Base-by-base conservation (phyloP, 2,797 vertebrate species). In the Chelonia mydas region DNA sequence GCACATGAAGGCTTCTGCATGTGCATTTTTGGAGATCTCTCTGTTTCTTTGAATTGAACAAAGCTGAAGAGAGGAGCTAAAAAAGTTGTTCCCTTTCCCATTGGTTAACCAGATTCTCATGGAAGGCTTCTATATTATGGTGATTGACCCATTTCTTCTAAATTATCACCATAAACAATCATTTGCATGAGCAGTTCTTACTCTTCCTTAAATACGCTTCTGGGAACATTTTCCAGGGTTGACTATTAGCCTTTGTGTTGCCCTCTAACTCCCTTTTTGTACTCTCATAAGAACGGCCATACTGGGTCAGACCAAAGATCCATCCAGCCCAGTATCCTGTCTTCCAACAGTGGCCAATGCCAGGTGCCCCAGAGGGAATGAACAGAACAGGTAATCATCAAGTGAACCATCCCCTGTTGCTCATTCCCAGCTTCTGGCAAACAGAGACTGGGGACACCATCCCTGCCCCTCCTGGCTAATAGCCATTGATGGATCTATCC, bases 121-220 rank as follows among this genome's bases (percentile, higher is more conserved):
- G 27, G 47, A 77, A 31, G 15, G 45, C 15, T 49, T 77, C 45
- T 89, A 72, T 11, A 0, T 90, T 93, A 65, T 74, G 83, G 78
- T 92, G 80, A 91, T 84, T 59, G 84, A 90, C 93, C 94, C 31
- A 86, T 80, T 93, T 96, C 76, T 61, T 61, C 68, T 92, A 80
- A 79, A 83, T 94, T 91, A 89, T 90, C 96, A 53, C 74, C 90
- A 77, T 77, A 88, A 96, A 91, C 53, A 92, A 83, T 90, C 1
- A 91, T 96, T 95, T 96, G 88, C 96, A 96, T 95, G 90, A 89
- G 89, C 33, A 95, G 21, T 93, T 93, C 83, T 89, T 88, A 57
- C 54, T 92, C 12, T 37, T 92, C 86, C 88, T 91, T 59, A 83
- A 86, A 79, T 1, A 1, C 74, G 50, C 84, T 86, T 95, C 84